Percentiles rank a stretch among this genome's conserved stretches.
These are phyloP conservation scores for Rhamnusium bicolor DNA, from an alignment of 2,888 invertebrate genomes.

Conservation along the genomic window DNA sequence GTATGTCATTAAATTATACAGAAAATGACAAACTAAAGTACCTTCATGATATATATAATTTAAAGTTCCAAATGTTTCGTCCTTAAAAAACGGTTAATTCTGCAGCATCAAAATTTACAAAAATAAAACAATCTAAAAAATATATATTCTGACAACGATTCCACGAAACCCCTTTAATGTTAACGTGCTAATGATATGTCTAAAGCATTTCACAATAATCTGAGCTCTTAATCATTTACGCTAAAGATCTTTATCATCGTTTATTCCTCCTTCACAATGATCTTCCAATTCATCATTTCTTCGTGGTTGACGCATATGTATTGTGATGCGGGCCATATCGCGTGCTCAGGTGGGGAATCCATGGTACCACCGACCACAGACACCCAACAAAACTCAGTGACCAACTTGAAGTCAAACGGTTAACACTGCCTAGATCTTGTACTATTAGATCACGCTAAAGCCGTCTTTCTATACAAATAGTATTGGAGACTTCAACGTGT, in stretches of 20 bases:
- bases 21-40: too few species aligned
- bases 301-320: slow-evolving; percentile 61
- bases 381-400: slow-evolving; percentile 62
- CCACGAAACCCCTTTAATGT: slow-evolving; percentile 26
- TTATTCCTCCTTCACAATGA: slow-evolving; percentile 65
- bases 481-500: slow-evolving; percentile 45
- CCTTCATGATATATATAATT: too few species aligned
- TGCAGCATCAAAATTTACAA: too few species aligned
- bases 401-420: slow-evolving; percentile 64
- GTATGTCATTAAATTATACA: too few species aligned
- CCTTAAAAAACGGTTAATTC: too few species aligned
- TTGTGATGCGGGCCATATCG: slow-evolving; percentile 63
- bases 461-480: slow-evolving; percentile 27
- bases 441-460: slow-evolving; percentile 22
- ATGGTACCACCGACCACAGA: slow-evolving; percentile 51
- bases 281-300: slow-evolving; percentile 66
- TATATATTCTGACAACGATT: background rate
- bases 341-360: slow-evolving; percentile 58
- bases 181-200: slow-evolving; percentile 59
- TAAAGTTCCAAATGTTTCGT: too few species aligned
- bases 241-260: slow-evolving; percentile 64
- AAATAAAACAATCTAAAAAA: background rate
- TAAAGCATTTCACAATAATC: slow-evolving; percentile 60
- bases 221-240: slow-evolving; percentile 63
- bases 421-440: slow-evolving; percentile 50